Conservation (phyloP, 2,888 invertebrate genomes). For the Notodonta dromedarius region DNA sequence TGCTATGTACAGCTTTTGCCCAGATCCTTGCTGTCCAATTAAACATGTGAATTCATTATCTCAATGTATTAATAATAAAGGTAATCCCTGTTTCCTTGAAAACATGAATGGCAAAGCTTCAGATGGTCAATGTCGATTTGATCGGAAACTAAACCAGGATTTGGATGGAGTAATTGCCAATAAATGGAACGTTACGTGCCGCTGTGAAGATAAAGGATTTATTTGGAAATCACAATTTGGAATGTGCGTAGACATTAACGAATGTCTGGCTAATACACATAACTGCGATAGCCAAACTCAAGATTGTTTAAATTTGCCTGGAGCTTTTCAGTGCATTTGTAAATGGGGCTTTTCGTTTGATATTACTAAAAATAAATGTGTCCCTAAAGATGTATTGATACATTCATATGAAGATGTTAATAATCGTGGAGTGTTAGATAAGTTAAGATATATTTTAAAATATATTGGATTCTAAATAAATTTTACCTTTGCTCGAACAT, state of each 20-base stretch:
- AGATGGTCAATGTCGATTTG: constrained; percentile 51
- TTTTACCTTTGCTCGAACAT: constrained; percentile 91
- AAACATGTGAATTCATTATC: constrained; percentile 66
- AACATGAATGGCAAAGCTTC: constrained; percentile 38
- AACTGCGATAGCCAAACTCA: constrained; percentile 70
- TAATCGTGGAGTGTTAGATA: constrained; percentile 13
- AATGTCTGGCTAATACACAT: constrained; percentile 73
- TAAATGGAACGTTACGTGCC: constrained; percentile 85
- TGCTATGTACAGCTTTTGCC: constrained; percentile 87
- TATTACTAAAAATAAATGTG: constrained; percentile 30
- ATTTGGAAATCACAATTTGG: constrained; percentile 85
- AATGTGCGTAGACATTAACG: constrained; percentile 86
- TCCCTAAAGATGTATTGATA: constrained; percentile 16
- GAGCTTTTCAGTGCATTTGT: constrained; percentile 77
- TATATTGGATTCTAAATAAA: constrained; percentile 18
- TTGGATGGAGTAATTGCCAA: constrained; percentile 79
- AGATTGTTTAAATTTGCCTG: constrained; percentile 84
- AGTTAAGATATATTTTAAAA: constrained; percentile 8
- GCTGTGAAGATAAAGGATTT: constrained; percentile 79
- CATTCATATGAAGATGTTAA: constrained; percentile 1
- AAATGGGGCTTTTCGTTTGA: constrained; percentile 73
- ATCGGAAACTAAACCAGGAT: constrained; percentile 67
- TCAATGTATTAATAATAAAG: constrained; percentile 68
- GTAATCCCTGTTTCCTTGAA: constrained; percentile 81
- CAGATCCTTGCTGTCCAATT: constrained; percentile 85